Evolutionary conservation across 2,113 vertebrate genomes (phyloP).

Genomic region (Isurus oxyrinchus): DNA sequence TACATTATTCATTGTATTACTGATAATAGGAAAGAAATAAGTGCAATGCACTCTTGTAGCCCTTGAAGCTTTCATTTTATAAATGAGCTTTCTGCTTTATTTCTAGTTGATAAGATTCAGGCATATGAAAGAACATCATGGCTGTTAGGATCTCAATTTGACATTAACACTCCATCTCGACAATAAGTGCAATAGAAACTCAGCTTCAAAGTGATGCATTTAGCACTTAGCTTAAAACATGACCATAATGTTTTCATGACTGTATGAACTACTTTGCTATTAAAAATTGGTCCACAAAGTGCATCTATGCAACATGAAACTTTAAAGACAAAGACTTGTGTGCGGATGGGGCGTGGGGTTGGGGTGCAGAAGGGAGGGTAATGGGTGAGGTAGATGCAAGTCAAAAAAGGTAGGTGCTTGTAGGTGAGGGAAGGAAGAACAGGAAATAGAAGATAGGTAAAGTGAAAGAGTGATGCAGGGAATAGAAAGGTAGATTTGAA

Average conservation of each 20-base stretch:
- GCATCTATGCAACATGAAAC: neutral
- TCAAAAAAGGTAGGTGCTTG: too few relatives aligned
- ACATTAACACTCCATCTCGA: neutral
- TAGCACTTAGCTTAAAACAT: neutral
- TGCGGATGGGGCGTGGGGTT: neutral
- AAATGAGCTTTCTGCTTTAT: too few relatives aligned
- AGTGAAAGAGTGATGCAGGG: neutral
- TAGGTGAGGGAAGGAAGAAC: neutral
- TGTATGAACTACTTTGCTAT: neutral
- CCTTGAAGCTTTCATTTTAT: neutral
- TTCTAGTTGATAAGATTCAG: neutral
- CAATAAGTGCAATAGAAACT: neutral
- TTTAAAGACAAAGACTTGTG: neutral
- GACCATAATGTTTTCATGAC: neutral
- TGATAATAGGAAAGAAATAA: neutral
- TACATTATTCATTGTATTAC: neutral
- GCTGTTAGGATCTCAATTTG: neutral
- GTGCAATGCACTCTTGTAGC: neutral
- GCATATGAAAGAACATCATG: neutral
- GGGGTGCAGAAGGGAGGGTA: too few relatives aligned
- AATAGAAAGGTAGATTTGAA: neutral
- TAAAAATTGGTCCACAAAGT: neutral
- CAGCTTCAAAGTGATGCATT: slow-evolving; percentile 11
- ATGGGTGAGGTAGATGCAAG: neutral
- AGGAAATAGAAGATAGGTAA: neutral